Percentiles rank a stretch among this genome's conserved stretches.
Conservation (phyloP, 2,888 invertebrate genomes). For the Julus scandinavius region DNA sequence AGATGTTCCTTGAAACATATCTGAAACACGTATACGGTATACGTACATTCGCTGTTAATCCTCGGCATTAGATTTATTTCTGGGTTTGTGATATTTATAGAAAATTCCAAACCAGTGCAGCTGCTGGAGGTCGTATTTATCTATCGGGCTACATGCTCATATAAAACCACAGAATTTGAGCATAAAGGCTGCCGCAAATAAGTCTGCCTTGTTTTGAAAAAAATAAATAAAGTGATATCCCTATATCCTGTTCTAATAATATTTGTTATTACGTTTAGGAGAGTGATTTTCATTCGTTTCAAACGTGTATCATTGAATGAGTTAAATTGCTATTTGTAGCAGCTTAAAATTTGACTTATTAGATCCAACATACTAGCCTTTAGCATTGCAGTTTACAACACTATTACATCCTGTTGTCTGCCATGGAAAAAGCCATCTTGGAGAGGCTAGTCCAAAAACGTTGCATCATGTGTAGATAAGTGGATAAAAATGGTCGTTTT, state of each 20-base stretch:
- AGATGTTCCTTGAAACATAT: not conserved
- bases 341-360: too few relatives aligned
- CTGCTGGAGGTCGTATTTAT: conserved; percentile 2
- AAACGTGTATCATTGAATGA: not conserved
- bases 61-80: conserved; percentile 9
- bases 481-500: too few relatives aligned
- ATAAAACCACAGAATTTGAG: conserved; percentile 8
- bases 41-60: not conserved
- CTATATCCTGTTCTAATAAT: not conserved
- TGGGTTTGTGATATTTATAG: conserved; percentile 22
- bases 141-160: not conserved
- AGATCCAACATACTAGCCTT: too few relatives aligned
- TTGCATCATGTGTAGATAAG: too few relatives aligned
- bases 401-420: too few relatives aligned
- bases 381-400: too few relatives aligned
- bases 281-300: not conserved
- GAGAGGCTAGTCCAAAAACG: too few relatives aligned
- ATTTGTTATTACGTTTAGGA: not conserved
- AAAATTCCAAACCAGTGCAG: conserved; percentile 5
- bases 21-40: not conserved
- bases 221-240: not conserved
- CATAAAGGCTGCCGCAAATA: not conserved
- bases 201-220: not conserved
- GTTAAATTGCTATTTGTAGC: too few relatives aligned
- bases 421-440: too few relatives aligned